Conservation (phyloP, 1,140 invertebrate species). For the Drosophila malerkotliana region DNA sequence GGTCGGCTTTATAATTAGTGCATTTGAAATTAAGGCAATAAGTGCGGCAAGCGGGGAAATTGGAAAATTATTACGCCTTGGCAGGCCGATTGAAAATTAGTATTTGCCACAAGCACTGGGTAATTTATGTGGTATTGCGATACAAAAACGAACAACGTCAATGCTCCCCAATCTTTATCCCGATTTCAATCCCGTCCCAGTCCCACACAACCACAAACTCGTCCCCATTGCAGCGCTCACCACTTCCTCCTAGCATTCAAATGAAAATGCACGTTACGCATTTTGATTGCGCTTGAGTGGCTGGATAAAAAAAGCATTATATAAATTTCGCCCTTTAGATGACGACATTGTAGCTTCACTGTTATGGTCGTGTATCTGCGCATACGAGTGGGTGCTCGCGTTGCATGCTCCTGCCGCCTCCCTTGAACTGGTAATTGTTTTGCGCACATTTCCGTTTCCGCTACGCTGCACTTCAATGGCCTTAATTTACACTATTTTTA, state of each 20-base stretch:
- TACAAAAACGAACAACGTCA: slow-evolving; percentile 47
- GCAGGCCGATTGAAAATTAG: slow-evolving; percentile 10
- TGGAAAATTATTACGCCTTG: slow-evolving; percentile 45
- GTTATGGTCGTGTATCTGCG: slow-evolving; percentile 24
- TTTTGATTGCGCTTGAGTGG: slow-evolving; percentile 77
- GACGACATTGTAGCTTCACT: slow-evolving; percentile 44
- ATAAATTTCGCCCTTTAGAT: slow-evolving; percentile 66
- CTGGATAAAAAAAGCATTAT: slow-evolving; percentile 74
- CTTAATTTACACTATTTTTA: slow-evolving; percentile 74
- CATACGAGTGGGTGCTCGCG: slow-evolving; percentile 5
- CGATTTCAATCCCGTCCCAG: not conserved
- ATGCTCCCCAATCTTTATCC: not conserved
- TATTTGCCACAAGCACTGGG: slow-evolving; percentile 28
- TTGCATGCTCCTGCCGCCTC: slow-evolving; percentile 29
- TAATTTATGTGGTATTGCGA: slow-evolving; percentile 34
- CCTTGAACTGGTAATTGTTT: slow-evolving; percentile 65
- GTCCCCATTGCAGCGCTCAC: not conserved
- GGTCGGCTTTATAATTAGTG: slow-evolving; percentile 60
- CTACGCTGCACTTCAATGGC: slow-evolving; percentile 72
- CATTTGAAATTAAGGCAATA: slow-evolving; percentile 53
- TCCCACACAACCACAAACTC: not conserved
- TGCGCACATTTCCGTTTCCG: slow-evolving; percentile 77
- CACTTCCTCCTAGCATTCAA: slow-evolving; percentile 23
- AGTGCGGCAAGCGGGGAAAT: slow-evolving; percentile 34
- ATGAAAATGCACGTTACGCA: slow-evolving; percentile 73